These are phyloP conservation scores for Drepana falcataria DNA, from an alignment of 2,888 invertebrate genomes.

Conservation along the genomic window DNA sequence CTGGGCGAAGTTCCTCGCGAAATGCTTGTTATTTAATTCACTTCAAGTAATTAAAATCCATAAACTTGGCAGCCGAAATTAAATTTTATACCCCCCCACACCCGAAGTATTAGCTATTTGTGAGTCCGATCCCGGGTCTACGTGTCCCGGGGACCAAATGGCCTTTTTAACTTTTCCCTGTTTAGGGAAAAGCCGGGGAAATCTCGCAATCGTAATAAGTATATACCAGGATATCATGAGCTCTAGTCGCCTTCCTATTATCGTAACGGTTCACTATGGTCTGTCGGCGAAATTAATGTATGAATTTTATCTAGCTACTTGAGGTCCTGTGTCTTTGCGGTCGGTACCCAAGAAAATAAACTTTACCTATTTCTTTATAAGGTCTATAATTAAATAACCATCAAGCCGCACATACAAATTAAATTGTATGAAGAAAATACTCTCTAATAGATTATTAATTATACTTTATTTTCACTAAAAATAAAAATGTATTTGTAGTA, in stretches of 20 bases:
- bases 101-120: conserved; percentile 2
- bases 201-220: conserved; percentile 71
- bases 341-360: too few relatives aligned
- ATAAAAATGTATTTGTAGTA: too few relatives aligned
- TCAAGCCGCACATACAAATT: too few relatives aligned
- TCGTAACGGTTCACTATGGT: conserved; percentile 39
- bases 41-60: conserved; percentile 77
- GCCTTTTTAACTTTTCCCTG: conserved; percentile 78
- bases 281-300: conserved; percentile 27
- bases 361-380: too few relatives aligned
- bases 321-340: too few relatives aligned
- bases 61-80: conserved; percentile 72
- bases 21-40: conserved; percentile 61
- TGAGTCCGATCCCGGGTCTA: conserved; percentile 28
- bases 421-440: too few relatives aligned
- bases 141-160: conserved; percentile 70
- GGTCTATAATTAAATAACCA: too few relatives aligned
- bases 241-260: conserved; percentile 50
- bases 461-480: too few relatives aligned
- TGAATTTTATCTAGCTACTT: too few relatives aligned
- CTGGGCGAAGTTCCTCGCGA: not conserved
- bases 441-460: too few relatives aligned
- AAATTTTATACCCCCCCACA: conserved; percentile 66
- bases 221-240: conserved; percentile 54
- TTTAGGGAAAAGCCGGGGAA: conserved; percentile 67